Conservation (phyloP, 2,113 vertebrate species). For the Phylloscopus trochiloides region DNA sequence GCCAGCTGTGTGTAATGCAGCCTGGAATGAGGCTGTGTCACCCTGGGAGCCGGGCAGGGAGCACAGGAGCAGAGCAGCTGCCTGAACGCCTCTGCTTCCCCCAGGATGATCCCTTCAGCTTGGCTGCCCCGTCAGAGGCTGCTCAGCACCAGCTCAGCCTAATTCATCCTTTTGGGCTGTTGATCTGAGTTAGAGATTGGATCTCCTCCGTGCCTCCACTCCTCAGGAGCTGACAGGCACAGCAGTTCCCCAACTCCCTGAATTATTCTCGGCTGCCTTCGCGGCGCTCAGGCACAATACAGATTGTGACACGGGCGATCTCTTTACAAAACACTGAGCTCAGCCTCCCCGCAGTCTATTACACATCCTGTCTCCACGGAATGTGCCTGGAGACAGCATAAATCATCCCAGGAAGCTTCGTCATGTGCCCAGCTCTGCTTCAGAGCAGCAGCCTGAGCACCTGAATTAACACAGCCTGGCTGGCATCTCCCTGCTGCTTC, state of each 20-base stretch:
- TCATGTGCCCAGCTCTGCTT: not conserved
- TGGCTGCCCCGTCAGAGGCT: not conserved
- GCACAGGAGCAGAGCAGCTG: not conserved
- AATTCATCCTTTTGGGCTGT: not conserved
- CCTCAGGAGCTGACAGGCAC: slow-evolving; percentile 2
- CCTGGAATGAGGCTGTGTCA: not conserved
- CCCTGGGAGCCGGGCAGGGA: not conserved
- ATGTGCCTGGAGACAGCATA: not conserved
- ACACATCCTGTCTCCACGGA: not conserved
- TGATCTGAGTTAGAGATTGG: not conserved
- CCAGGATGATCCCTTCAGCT: not conserved
- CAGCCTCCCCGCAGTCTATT: not conserved
- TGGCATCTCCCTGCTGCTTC: not conserved
- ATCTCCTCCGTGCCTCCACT: not conserved
- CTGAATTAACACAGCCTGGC: not conserved
- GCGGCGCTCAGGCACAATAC: not conserved
- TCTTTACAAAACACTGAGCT: not conserved
- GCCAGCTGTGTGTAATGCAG: not conserved
- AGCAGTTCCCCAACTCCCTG: not conserved
- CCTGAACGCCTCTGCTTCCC: not conserved
- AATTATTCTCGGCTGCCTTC: not conserved
- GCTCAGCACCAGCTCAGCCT: not conserved
- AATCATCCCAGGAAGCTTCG: not conserved
- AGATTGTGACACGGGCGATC: not conserved
- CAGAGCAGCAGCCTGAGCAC: not conserved